Evolutionary conservation across 2,113 vertebrate species (phyloP).

Genomic region (Riparia riparia): DNA sequence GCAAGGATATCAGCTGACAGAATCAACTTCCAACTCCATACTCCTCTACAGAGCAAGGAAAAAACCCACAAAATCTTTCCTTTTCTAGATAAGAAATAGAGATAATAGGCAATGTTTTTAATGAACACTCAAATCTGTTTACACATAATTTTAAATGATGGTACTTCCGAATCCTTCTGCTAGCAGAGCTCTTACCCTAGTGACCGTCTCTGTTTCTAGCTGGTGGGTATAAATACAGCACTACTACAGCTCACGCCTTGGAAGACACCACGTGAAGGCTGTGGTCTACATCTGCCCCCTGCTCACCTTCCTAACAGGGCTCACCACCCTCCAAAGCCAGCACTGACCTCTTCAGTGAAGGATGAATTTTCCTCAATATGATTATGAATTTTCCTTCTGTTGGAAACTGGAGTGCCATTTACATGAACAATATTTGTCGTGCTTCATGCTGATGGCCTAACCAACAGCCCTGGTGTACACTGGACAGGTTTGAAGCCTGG

Average conservation of each 20-base stretch:
- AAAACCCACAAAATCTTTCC: neutral
- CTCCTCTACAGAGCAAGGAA: neutral
- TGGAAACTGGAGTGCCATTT: neutral
- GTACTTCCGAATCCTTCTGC: neutral
- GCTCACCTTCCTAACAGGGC: neutral
- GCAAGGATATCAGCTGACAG: neutral
- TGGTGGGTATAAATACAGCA: neutral
- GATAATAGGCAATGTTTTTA: neutral
- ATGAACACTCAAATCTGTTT: neutral
- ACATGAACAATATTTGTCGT: neutral
- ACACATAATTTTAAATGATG: neutral
- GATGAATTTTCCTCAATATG: neutral
- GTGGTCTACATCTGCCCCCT: neutral
- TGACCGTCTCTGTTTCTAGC: neutral
- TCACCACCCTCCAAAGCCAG: neutral
- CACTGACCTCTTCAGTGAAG: neutral
- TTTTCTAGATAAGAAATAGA: neutral
- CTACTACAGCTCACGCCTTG: neutral
- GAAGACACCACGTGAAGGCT: neutral
- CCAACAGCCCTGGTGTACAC: accelerated
- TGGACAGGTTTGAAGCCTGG: neutral
- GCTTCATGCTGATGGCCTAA: neutral
- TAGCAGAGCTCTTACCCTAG: neutral
- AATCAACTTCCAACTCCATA: neutral
- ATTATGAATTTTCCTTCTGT: neutral